Base-by-base conservation (phyloP, 2,797 vertebrate genomes). In the Lutra lutra region DNA sequence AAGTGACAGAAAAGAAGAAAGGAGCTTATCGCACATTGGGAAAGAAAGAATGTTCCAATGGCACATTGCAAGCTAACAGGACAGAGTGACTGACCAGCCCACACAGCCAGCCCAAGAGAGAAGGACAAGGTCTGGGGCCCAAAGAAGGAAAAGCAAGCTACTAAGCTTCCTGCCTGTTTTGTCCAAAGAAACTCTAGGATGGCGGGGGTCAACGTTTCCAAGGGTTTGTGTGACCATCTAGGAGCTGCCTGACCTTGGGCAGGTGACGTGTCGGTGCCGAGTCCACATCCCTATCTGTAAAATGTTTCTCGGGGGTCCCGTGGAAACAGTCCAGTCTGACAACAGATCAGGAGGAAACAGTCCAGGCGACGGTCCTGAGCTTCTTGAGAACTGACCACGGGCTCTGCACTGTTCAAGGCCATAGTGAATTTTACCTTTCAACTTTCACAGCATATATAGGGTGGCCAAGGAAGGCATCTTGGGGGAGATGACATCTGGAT, bases 351-450 rank as follows among this genome's bases (percentile, higher is more conserved):
- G 8, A 21, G 46, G 48, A 5, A 17, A 56, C 20, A 23, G 54
- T 21, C 46, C n/a, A 6, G 25, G 15, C 0, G 1, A 35, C 2
- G 3, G 9, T 5, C 1, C n/a, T 23, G 80, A 40, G 35, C 25
- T 6, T 32, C n/a, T 6, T 32, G 25, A 40, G 46, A 17, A 25
- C 25, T n/a, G 20, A 17, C 25, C 11, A 2, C 0, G 3, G 3
- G 13, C 35, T 56, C 7, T 21, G 85, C 18, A n/a, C 17, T 6
- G 51, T 23, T 43, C 64, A 46, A n/a, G 40, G 46, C 60, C 60
- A 51, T 14, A 3, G 40, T 91, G 68, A n/a, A 25, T 7, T 23
- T 75, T 11, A 40, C 46, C 58, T 11, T 12, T 23, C n/a, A 29
- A 60, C 40, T 60, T 38, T 27, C 5, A 3, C 0, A 2, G 40